phyloP scores from a whole-genome alignment of 2,113 vertebrate species.

The Copsychus sechellarum region DNA sequence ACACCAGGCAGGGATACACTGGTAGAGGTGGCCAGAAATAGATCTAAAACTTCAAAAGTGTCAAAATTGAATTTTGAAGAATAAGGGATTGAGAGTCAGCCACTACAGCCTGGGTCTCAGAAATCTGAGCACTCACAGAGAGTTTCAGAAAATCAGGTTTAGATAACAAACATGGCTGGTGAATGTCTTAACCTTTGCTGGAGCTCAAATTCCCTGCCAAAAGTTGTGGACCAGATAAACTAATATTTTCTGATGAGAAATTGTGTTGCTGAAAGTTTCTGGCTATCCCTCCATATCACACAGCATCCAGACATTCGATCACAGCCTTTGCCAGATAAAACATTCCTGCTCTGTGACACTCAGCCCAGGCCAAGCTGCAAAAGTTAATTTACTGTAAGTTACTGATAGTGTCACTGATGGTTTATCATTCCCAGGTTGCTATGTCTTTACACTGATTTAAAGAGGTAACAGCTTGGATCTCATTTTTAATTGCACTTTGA shows the following conservation, averaged over 20 bases:
- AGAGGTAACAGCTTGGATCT: not conserved
- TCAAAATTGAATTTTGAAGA: conserved; percentile 3
- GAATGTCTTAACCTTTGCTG: not conserved
- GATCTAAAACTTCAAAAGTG: not conserved
- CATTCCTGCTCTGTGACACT: not conserved
- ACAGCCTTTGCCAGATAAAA: not conserved
- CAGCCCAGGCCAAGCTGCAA: not conserved
- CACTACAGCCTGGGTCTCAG: not conserved
- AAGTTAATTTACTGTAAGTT: not conserved
- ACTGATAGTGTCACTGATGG: not conserved
- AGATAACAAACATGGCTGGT: not conserved
- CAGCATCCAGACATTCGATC: not conserved
- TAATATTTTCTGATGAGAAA: not conserved
- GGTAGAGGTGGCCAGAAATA: not conserved
- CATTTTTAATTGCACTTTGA: not conserved
- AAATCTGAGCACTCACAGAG: not conserved
- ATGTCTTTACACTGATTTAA: not conserved
- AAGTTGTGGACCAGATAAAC: not conserved
- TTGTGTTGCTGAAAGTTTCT: not conserved
- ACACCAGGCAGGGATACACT: not conserved
- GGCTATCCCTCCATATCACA: not conserved
- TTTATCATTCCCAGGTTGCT: not conserved
- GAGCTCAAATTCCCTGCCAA: not conserved
- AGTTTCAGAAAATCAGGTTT: not conserved
- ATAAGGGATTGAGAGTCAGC: not conserved